These are phyloP conservation scores for Thalassarche chlororhynchos DNA, from an alignment of 2,113 vertebrate species.

Conservation along the genomic window DNA sequence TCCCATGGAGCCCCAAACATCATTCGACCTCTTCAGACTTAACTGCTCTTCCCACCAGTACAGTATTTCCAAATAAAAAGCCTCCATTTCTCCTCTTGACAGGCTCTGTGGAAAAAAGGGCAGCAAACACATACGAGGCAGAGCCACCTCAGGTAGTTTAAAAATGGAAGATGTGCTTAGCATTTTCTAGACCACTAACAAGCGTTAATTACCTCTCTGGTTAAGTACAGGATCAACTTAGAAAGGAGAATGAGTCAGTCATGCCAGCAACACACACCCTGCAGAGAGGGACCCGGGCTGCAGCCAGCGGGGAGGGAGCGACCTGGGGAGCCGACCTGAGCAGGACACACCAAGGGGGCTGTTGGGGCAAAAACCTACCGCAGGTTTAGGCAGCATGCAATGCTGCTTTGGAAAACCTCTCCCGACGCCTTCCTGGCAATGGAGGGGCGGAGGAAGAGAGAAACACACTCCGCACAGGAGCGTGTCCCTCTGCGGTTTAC, in stretches of 20 bases:
- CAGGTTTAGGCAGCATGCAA: neutral
- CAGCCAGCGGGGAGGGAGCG: neutral
- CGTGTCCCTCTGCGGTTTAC: neutral
- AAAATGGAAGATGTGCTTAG: neutral
- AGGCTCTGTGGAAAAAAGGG: neutral
- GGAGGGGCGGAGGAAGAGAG: neutral
- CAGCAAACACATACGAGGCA: fast-evolving
- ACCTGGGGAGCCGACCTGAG: neutral
- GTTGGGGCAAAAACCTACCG: neutral
- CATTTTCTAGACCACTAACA: neutral
- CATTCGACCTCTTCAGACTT: neutral
- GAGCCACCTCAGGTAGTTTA: neutral
- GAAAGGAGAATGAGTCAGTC: neutral
- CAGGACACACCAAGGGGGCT: neutral
- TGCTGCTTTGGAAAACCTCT: neutral
- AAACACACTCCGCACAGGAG: neutral
- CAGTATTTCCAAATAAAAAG: neutral
- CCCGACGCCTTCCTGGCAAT: fast-evolving
- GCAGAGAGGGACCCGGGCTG: neutral
- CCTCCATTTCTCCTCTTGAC: neutral
- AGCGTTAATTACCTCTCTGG: neutral
- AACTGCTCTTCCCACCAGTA: neutral
- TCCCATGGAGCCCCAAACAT: neutral
- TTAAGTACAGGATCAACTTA: neutral
- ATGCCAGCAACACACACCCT: neutral